phyloP scores from a whole-genome alignment of 2,113 vertebrate species.

The Parus major region DNA sequence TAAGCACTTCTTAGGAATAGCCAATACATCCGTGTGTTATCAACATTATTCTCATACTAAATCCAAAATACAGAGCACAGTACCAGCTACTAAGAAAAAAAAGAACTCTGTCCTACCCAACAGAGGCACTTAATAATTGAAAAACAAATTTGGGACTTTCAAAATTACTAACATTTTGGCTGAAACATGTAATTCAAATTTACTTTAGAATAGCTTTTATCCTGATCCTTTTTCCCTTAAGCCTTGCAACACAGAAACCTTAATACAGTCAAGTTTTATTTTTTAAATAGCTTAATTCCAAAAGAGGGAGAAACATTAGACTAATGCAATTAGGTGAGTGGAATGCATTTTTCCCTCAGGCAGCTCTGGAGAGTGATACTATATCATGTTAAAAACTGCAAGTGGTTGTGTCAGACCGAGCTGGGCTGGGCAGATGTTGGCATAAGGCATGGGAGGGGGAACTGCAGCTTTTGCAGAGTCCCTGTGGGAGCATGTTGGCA shows the following conservation, averaged over 20 bases:
- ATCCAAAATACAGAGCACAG: not conserved
- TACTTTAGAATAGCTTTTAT: not conserved
- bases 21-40: not conserved
- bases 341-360: constrained; percentile 22
- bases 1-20: not conserved
- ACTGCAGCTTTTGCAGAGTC: not conserved
- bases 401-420: not conserved
- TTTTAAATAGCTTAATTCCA: not conserved
- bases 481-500: accelerated
- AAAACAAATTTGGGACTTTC: not conserved
- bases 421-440: not conserved
- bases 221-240: not conserved
- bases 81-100: not conserved
- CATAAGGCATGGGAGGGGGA: not conserved
- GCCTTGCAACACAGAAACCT: not conserved
- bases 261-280: not conserved
- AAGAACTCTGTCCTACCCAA: not conserved
- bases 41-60: not conserved
- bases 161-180: not conserved
- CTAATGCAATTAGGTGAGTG: constrained; percentile 30
- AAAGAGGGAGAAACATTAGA: not conserved
- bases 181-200: not conserved
- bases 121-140: not conserved
- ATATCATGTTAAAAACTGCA: not conserved
- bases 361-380: constrained; percentile 28